A percentile compares a stretch with the other conserved stretches of the same genome.
Conservation (phyloP, 2,797 vertebrate genomes). For the Crocodylus rhombifer region DNA sequence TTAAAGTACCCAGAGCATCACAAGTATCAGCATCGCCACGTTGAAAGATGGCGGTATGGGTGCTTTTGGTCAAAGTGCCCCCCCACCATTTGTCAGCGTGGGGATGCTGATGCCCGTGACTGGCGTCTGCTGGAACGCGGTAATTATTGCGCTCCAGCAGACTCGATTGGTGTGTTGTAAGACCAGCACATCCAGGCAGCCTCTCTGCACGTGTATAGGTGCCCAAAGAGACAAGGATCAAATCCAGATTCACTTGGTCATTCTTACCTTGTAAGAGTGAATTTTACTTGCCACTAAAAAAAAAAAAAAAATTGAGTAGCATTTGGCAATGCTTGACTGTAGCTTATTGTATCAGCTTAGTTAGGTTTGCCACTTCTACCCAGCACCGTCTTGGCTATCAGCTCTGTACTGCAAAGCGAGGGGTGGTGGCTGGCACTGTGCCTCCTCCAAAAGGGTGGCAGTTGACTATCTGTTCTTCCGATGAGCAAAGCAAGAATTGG, state of each 20-base stretch:
- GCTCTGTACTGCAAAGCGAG: fast-evolving
- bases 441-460: background rate
- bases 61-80: too few species aligned
- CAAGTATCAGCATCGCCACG: too few species aligned
- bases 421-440: background rate
- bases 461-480: background rate
- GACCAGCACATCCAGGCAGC: too few species aligned
- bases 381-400: background rate
- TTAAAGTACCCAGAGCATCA: too few species aligned
- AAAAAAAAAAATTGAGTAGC: background rate
- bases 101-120: too few species aligned
- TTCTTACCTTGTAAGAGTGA: background rate
- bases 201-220: background rate
- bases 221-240: background rate
- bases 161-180: too few species aligned
- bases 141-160: too few species aligned
- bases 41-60: too few species aligned
- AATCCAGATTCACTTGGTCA: background rate
- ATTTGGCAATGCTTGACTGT: conserved; percentile 60
- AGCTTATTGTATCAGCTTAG: conserved; percentile 47
- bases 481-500: background rate
- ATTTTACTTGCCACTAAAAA: background rate
- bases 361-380: conserved; percentile 40
- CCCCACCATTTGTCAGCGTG: too few species aligned
- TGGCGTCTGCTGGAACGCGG: too few species aligned